phyloP scores from a whole-genome alignment of 2,888 invertebrate genomes.

The Kuschelorhynchus macadamiae region DNA sequence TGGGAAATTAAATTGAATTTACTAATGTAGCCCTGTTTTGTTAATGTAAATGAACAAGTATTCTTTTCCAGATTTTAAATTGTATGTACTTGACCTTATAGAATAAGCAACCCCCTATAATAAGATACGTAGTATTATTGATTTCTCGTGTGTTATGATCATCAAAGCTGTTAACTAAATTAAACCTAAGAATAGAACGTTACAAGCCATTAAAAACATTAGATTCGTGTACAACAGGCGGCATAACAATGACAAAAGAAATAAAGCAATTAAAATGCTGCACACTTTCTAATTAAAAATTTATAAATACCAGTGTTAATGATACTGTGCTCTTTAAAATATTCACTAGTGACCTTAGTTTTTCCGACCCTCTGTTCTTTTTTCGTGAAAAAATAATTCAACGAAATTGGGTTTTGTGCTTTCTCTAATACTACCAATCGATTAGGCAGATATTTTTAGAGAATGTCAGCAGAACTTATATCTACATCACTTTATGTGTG shows the following conservation, averaged over 20 bases:
- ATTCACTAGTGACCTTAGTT: slow-evolving; percentile 18
- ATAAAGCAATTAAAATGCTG: background rate
- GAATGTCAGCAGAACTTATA: slow-evolving; percentile 5
- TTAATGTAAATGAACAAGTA: too few species aligned
- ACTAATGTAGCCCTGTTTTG: too few species aligned
- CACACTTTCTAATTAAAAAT: background rate
- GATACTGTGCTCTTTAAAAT: slow-evolving; percentile 8
- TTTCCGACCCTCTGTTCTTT: slow-evolving; percentile 15
- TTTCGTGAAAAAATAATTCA: slow-evolving; percentile 34
- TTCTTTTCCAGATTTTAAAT: too few species aligned
- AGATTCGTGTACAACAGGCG: background rate
- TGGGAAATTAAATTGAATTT: too few species aligned
- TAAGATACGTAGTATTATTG: slow-evolving; percentile 16
- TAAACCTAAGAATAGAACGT: slow-evolving; percentile 33
- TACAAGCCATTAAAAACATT: background rate
- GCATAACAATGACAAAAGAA: background rate
- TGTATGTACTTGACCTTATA: too few species aligned
- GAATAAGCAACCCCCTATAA: background rate
- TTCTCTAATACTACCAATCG: slow-evolving; percentile 18
- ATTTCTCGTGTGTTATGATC: slow-evolving; percentile 2
- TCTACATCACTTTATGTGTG: slow-evolving; percentile 26
- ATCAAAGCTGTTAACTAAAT: slow-evolving; percentile 21
- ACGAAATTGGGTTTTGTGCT: slow-evolving; percentile 18
- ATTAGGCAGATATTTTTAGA: slow-evolving; percentile 32
- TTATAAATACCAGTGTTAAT: slow-evolving; percentile 3